phyloP scores from a whole-genome alignment of 2,888 invertebrate genomes.

The Biston stratarius region DNA sequence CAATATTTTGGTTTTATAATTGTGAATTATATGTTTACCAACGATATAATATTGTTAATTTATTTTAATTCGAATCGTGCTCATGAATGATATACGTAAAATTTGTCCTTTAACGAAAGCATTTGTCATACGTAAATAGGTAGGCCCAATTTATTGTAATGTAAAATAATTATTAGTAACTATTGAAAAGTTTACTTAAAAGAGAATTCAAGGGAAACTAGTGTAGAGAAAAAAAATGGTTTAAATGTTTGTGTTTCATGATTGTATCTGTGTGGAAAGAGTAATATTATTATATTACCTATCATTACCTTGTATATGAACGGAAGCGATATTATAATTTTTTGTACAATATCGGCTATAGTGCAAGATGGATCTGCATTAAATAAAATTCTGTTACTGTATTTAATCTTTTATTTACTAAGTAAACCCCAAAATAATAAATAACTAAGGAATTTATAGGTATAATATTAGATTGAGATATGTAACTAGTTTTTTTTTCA shows the following conservation, averaged over 20 bases:
- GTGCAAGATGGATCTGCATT: slow-evolving; percentile 84
- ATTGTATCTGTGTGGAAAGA: slow-evolving; percentile 82
- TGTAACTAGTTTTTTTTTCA: too few relatives aligned
- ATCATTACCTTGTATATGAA: slow-evolving; percentile 72
- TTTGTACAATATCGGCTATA: slow-evolving; percentile 86
- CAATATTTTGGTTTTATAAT: slow-evolving; percentile 60
- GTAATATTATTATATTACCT: slow-evolving; percentile 78
- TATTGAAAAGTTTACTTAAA: slow-evolving; percentile 79
- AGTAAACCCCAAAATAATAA: too few relatives aligned
- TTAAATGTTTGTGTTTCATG: slow-evolving; percentile 84
- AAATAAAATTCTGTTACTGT: slow-evolving; percentile 87
- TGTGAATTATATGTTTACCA: slow-evolving; percentile 63
- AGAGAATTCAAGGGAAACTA: slow-evolving; percentile 75
- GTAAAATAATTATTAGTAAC: slow-evolving; percentile 79
- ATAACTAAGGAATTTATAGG: not conserved
- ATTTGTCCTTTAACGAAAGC: slow-evolving; percentile 75
- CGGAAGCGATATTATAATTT: slow-evolving; percentile 80
- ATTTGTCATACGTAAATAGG: slow-evolving; percentile 85
- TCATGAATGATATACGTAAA: slow-evolving; percentile 81
- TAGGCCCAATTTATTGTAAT: slow-evolving; percentile 85
- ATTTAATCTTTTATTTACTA: slow-evolving; percentile 56
- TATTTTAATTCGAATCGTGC: slow-evolving; percentile 75
- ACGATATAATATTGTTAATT: slow-evolving; percentile 68
- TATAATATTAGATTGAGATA: not conserved
- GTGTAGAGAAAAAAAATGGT: slow-evolving; percentile 64